Evolutionary conservation across 2,888 invertebrate genomes (phyloP).

Genomic region (Synergus umbraculus): DNA sequence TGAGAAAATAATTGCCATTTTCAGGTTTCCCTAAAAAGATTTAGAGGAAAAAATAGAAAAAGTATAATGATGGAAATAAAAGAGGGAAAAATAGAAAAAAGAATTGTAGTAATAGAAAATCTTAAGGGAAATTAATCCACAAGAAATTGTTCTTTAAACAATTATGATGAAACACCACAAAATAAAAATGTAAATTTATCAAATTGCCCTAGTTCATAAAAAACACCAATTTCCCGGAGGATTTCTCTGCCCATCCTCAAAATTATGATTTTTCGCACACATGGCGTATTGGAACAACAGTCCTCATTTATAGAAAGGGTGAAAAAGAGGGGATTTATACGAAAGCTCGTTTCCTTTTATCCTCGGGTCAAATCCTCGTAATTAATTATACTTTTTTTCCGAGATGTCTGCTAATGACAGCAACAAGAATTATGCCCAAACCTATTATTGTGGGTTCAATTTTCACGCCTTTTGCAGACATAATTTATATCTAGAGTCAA

Average conservation of each 20-base stretch:
- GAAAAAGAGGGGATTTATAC: constrained; percentile 19
- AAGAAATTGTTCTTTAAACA: no score
- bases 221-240: not conserved
- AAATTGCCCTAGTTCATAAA: not conserved
- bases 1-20: constrained; percentile 19
- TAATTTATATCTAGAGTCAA: constrained; percentile 7
- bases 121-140: no score
- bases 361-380: not conserved
- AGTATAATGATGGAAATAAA: not conserved
- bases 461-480: not conserved
- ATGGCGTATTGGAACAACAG: not conserved
- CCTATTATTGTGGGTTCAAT: constrained; percentile 21
- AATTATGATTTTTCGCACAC: constrained; percentile 14
- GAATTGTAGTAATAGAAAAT: not conserved
- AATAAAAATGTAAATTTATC: not conserved
- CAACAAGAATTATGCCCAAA: constrained; percentile 22
- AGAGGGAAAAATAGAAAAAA: not conserved
- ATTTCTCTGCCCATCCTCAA: not conserved
- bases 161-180: not conserved
- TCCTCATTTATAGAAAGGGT: constrained; percentile 9
- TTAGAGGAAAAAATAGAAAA: not conserved
- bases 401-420: constrained; percentile 25
- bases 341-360: constrained; percentile 16
- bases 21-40: not conserved
- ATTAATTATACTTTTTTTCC: constrained; percentile 25